Evolutionary conservation across 2,797 vertebrate genomes (phyloP), one percentile per base, ranked within the genome.

Genomic region (Ctenochaetus hawaiiensis): DNA sequence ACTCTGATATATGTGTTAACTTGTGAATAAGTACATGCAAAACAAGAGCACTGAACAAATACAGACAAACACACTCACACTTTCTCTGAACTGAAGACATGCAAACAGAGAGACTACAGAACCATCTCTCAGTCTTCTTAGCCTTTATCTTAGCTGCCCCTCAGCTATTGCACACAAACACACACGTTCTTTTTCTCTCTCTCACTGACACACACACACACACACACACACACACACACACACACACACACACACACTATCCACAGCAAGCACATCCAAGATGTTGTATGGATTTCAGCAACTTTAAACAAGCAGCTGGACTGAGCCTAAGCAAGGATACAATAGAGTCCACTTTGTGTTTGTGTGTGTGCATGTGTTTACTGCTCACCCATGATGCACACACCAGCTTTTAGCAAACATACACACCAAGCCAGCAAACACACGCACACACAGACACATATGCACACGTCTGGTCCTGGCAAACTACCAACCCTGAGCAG

Each of bases 401-500:
- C 66, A 75, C 52, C 17, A 53, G 65, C 66, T 78, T 82, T 81
- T 71, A 62, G 20, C 11, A 34, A 71, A 75, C 39, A 79, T 44
- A 74, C 62, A 65, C n/a, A 4, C 20, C 20, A 58, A 20, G 17
- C 39, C 13, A 18, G 39, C 12, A 53, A 51, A 74, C 51, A 72
- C 39, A 81, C 26, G 65, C 61, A 63, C 49, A 51, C 62, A 72
- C 62, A 43, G 39, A 53, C 52, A 67, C 69, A 53, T 47, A 48
- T 34, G 47, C 57, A 72, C 16, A 60, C 18, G 51, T 63, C 72
- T 79, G 48, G 81, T 80, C 92, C 84, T 95, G 95, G 95, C 95
- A 95, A 94, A 93, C 94, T 95, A 95, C 94, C 94, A 96, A 95
- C 96, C 95, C 93, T 83, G 93, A 95, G 95, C 94, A 96, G 94